Percentiles rank a stretch among this genome's conserved stretches.
Evolutionary conservation across 2,797 vertebrate species (phyloP).

Genomic region (Cryptoblepharus egeriae): DNA sequence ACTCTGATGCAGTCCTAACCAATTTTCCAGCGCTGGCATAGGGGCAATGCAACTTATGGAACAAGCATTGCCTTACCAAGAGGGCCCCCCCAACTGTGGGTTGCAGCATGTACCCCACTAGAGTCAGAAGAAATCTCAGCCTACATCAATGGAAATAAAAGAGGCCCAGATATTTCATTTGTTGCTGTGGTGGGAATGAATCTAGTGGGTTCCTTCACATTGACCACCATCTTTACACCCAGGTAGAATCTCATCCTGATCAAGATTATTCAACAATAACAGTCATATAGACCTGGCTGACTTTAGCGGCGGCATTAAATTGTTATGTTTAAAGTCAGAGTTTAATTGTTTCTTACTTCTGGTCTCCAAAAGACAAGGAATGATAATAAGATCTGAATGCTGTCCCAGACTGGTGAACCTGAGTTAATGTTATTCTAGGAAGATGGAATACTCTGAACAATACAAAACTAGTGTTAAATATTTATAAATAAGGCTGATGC

Average conservation of each 20-base stretch:
- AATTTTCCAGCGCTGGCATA: no score
- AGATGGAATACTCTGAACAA: background rate
- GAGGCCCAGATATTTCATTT: no score
- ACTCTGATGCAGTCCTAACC: no score
- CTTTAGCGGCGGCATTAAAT: background rate
- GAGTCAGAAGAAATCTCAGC: background rate
- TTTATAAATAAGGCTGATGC: background rate
- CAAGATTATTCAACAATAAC: background rate
- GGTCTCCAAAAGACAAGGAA: background rate
- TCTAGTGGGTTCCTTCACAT: background rate
- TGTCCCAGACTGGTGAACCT: background rate
- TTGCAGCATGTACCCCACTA: no score
- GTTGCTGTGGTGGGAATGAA: background rate
- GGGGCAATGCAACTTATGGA: no score
- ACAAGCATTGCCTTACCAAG: no score
- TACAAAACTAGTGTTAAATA: no score
- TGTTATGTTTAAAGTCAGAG: background rate
- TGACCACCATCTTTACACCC: background rate
- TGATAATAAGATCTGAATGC: background rate
- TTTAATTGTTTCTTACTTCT: background rate
- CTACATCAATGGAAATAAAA: background rate
- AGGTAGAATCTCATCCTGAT: background rate
- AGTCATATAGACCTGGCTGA: background rate
- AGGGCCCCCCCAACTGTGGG: no score
- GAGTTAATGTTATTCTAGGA: background rate